Evolutionary conservation across 2,113 vertebrate species (phyloP).

Genomic region (Scolopax mira): DNA sequence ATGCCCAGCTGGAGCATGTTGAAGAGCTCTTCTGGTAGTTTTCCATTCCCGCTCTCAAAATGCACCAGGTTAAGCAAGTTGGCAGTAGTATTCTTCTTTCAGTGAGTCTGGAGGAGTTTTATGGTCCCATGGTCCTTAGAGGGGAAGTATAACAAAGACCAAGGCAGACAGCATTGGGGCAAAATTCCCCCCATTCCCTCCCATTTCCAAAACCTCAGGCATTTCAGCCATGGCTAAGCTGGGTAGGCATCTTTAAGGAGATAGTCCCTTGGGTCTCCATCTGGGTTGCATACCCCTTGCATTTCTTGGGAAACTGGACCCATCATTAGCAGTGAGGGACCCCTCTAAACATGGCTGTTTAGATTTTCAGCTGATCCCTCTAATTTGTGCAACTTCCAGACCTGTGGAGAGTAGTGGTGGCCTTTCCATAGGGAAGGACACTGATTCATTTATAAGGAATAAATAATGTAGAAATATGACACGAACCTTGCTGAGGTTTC

Average conservation of each 20-base stretch:
- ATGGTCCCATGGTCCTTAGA: fast-evolving
- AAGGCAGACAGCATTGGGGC: neutral
- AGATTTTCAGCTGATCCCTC: neutral
- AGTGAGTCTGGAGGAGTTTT: neutral
- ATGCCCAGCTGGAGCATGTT: neutral
- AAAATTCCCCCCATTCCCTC: neutral
- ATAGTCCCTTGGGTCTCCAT: neutral
- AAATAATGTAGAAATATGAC: neutral
- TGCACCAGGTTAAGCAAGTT: neutral
- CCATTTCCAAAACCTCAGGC: neutral
- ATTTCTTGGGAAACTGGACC: neutral
- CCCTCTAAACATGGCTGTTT: neutral
- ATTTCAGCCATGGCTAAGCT: neutral
- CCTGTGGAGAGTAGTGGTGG: neutral
- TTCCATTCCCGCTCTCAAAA: neutral
- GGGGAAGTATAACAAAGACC: neutral
- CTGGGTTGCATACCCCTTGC: neutral
- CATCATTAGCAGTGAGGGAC: neutral
- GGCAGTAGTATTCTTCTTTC: neutral
- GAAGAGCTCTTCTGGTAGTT: neutral
- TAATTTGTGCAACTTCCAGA: neutral
- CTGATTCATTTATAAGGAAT: neutral
- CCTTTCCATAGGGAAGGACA: neutral
- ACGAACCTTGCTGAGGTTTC: neutral
- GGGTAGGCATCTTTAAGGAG: neutral